These are phyloP conservation scores for Chrysopilus asiliformis DNA, from an alignment of 2,888 invertebrate genomes.

Conservation along the genomic window DNA sequence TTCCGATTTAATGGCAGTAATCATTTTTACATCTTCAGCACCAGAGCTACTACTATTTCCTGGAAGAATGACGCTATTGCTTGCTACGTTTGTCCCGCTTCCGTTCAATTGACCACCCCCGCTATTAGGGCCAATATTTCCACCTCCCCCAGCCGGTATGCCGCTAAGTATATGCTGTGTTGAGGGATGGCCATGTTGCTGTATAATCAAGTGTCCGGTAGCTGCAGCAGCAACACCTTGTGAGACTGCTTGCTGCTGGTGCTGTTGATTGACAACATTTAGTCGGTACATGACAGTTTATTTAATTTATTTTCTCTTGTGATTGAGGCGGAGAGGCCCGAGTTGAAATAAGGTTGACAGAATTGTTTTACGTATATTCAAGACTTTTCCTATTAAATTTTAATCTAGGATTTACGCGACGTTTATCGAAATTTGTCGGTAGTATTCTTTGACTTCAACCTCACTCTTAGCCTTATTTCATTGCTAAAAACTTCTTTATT, in stretches of 20 bases:
- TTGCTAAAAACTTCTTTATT: no score
- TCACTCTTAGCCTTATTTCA: no score
- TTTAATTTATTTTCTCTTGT: background rate
- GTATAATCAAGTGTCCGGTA: slow-evolving; percentile 16
- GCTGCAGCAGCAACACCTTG: slow-evolving; percentile 16
- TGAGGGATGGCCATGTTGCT: slow-evolving; percentile 14
- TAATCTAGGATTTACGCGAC: no score
- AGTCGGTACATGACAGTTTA: slow-evolving; percentile 29
- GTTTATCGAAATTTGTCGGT: no score
- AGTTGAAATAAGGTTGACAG: no score
- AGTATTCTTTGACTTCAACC: no score
- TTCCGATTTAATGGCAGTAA: slow-evolving; percentile 33
- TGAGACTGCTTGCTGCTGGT: slow-evolving; percentile 20
- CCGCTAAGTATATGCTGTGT: slow-evolving; percentile 16
- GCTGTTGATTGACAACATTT: slow-evolving; percentile 27
- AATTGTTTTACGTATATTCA: no score
- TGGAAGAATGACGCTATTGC: background rate
- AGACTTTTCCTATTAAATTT: no score
- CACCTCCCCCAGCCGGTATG: slow-evolving; percentile 12
- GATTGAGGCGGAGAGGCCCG: background rate
- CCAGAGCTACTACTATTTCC: slow-evolving; percentile 10
- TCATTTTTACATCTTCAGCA: slow-evolving; percentile 28
- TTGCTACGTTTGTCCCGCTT: background rate
- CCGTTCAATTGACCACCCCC: background rate
- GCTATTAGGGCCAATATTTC: background rate